Evolutionary conservation across 2,113 vertebrate genomes (phyloP), one percentile per base, ranked within the genome.

Genomic region (Thalassoma bifasciatum): DNA sequence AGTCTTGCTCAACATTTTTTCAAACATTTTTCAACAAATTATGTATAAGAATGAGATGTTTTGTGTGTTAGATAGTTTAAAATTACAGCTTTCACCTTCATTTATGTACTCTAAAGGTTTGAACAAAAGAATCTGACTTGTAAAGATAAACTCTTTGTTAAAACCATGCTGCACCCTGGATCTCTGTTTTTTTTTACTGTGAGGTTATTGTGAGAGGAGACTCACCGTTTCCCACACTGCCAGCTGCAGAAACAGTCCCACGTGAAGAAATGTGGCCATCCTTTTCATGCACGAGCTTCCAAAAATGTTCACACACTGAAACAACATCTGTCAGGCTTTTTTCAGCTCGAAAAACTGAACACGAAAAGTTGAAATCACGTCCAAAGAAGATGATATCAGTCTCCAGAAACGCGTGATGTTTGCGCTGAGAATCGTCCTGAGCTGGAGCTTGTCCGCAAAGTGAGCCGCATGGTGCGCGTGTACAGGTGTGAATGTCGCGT

Each of bases 141-240:
- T n/a, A n/a, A n/a, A n/a, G n/a, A n/a, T n/a, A n/a, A n/a, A n/a
- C n/a, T n/a, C n/a, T n/a, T n/a, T n/a, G n/a, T n/a, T n/a, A n/a
- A n/a, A n/a, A n/a, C n/a, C n/a, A n/a, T n/a, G n/a, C n/a, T n/a
- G n/a, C n/a, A n/a, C n/a, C n/a, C n/a, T n/a, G n/a, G n/a, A n/a
- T n/a, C n/a, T n/a, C n/a, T n/a, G n/a, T n/a, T n/a, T n/a, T n/a
- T n/a, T n/a, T n/a, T n/a, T n/a, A n/a, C n/a, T n/a, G n/a, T n/a
- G n/a, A n/a, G n/a, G n/a, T n/a, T n/a, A n/a, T n/a, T n/a, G 10
- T 12, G 14, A 3, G 23, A 13, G 36, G 26, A 24, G 22, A 83
- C 88, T 88, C 82, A 90, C 88, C 88, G 66, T 50, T 3, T 71
- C 23, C 77, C 79, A 83, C 4, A 62, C 19, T 22, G 47, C 37